Percentiles rank a stretch among this genome's conserved stretches.
Conservation (phyloP, 2,888 invertebrate species). For the Yponomeuta malinellus region DNA sequence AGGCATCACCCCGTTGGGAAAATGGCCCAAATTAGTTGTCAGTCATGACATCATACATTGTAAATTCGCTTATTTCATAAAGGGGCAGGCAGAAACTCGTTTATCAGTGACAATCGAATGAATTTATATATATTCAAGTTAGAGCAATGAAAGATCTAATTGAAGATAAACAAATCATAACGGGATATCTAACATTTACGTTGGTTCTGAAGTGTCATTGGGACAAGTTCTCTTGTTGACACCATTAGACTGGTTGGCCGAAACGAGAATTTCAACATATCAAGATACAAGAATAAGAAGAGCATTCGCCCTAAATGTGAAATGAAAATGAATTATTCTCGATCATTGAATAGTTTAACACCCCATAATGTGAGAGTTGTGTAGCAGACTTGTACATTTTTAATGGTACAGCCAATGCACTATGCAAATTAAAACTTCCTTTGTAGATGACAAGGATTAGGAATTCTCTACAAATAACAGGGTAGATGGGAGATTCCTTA, state of each 20-base stretch:
- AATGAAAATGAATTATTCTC: background rate
- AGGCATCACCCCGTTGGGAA: background rate
- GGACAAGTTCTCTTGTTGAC: constrained; percentile 48
- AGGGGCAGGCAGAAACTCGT: background rate
- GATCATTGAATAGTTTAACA: background rate
- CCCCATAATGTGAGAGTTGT: background rate
- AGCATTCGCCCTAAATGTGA: constrained; percentile 42
- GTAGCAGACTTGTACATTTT: background rate
- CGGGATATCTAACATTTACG: background rate
- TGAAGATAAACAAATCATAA: background rate
- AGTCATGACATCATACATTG: background rate
- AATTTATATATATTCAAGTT: background rate
- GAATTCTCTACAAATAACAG: background rate
- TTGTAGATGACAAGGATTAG: background rate
- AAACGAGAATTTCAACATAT: constrained; percentile 63
- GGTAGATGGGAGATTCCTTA: no score
- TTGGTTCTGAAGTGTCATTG: constrained; percentile 32
- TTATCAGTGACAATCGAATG: background rate
- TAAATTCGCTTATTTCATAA: background rate
- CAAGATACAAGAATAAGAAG: constrained; percentile 52
- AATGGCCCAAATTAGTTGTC: background rate
- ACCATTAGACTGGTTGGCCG: constrained; percentile 46
- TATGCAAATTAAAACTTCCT: background rate
- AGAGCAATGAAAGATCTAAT: background rate
- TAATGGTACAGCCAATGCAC: background rate